Conservation (phyloP, 2,797 vertebrate species). For the Alectoris magna region DNA sequence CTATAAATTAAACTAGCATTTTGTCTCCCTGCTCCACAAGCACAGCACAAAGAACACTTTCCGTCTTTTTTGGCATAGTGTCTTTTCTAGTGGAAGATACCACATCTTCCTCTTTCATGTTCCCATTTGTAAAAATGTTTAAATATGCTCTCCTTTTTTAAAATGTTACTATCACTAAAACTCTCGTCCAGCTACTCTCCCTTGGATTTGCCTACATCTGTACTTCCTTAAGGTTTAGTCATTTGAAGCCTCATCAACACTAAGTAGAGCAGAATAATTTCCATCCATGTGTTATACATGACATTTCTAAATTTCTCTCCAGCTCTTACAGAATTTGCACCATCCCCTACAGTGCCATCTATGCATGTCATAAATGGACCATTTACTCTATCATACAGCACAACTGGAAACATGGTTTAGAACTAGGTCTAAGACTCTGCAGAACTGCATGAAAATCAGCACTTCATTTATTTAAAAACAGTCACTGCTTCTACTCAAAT, state of each 20-base stretch:
- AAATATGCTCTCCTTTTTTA: neutral
- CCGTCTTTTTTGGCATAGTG: neutral
- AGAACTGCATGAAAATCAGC: neutral
- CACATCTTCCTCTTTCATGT: neutral
- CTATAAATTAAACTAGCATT: neutral
- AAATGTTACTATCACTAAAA: neutral
- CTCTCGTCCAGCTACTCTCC: neutral
- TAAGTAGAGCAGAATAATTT: constrained; percentile 1
- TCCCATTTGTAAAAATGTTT: neutral
- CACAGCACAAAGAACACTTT: neutral
- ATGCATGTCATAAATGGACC: neutral
- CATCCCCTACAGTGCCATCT: neutral
- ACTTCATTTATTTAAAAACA: neutral
- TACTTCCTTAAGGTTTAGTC: neutral
- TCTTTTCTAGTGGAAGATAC: neutral
- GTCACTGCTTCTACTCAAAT: neutral
- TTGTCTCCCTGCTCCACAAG: neutral
- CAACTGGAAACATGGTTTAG: neutral
- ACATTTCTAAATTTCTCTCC: neutral
- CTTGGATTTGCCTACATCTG: neutral
- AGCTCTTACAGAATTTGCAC: no score
- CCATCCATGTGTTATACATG: neutral
- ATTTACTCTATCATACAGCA: neutral
- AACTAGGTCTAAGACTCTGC: neutral
- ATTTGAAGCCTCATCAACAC: neutral